Percentiles rank a stretch among this genome's conserved stretches.
Evolutionary conservation across 1,140 invertebrate genomes (phyloP).

Genomic region (Bactericera cockerelli): DNA sequence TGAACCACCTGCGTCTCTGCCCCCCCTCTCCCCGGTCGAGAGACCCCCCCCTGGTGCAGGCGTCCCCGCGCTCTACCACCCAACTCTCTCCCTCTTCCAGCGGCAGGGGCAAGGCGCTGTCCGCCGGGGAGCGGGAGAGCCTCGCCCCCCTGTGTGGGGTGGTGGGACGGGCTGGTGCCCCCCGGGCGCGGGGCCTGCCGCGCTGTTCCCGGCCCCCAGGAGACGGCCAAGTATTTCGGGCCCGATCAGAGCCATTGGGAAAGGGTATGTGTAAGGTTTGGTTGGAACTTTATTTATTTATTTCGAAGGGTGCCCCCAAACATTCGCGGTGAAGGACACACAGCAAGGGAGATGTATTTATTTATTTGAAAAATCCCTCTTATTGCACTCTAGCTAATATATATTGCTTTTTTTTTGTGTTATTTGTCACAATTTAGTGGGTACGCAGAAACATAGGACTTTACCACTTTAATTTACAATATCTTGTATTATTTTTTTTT

Average conservation of each 20-base stretch:
- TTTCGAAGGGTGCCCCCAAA: no score
- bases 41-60: constrained; percentile 47
- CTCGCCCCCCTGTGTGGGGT: constrained; percentile 60
- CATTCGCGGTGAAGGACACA: no score
- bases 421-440: no score
- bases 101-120: constrained; percentile 40
- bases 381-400: no score
- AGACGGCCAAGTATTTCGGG: constrained; percentile 55
- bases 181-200: constrained; percentile 71
- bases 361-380: no score
- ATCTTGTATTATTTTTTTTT: no score
- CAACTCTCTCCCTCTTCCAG: constrained; percentile 14
- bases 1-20: constrained; percentile 61
- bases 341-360: no score
- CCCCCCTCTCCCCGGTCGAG: constrained; percentile 51
- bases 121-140: constrained; percentile 53
- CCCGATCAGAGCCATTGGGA: constrained; percentile 53
- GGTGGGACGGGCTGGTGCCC: constrained; percentile 65
- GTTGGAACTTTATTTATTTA: no score
- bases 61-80: constrained; percentile 36
- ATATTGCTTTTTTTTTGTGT: no score
- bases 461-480: no score
- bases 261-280: no score
- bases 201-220: constrained; percentile 56
- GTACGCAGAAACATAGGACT: no score